Conservation (phyloP, 2,797 vertebrate species). For the Enteromius thamalakanensis region DNA sequence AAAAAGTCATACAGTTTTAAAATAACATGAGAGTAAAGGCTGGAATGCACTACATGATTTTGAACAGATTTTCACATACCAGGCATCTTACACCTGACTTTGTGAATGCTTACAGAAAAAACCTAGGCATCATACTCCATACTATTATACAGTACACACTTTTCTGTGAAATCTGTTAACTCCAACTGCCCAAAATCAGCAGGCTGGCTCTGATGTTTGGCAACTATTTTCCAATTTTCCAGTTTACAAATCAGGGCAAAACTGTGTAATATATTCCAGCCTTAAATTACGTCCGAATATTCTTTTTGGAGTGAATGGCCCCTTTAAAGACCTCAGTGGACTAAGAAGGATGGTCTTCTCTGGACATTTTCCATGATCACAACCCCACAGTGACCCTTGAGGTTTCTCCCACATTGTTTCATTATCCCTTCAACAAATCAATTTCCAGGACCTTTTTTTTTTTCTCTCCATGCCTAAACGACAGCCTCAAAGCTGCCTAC, state of each 20-base stretch:
- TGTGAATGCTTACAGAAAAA: too few species aligned
- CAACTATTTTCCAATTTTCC: background rate
- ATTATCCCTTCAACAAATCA: conserved; percentile 17
- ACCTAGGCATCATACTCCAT: background rate
- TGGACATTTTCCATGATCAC: background rate
- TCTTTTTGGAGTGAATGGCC: background rate
- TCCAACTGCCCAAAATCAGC: background rate
- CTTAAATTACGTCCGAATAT: background rate
- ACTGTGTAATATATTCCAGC: background rate
- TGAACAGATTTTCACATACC: background rate
- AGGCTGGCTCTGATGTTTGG: background rate
- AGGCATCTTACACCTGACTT: background rate
- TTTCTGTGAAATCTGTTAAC: background rate
- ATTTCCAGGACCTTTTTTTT: background rate
- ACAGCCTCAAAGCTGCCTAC: conserved; percentile 33
- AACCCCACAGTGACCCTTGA: background rate
- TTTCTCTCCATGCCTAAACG: background rate
- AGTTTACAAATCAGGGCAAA: background rate
- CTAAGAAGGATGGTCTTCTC: background rate
- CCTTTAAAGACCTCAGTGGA: background rate
- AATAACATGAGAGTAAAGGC: background rate
- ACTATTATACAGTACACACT: background rate
- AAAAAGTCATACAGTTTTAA: background rate
- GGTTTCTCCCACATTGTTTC: background rate
- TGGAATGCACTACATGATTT: background rate